A percentile compares a stretch with the other conserved stretches of the same genome.
Conservation (phyloP, 2,888 invertebrate genomes). For the Parasteatoda lunata region DNA sequence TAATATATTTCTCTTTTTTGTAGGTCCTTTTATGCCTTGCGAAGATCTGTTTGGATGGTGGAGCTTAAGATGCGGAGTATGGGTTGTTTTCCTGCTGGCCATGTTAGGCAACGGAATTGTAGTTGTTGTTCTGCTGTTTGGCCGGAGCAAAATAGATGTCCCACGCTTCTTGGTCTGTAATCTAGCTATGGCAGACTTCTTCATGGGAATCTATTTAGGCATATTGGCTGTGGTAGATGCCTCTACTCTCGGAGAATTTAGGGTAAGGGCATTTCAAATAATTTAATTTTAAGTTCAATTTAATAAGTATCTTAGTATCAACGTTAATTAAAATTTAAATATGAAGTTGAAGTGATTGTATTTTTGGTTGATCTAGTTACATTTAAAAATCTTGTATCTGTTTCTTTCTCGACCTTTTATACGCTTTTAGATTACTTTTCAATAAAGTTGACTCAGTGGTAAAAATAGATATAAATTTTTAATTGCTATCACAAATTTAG, state of each 20-base stretch:
- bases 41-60: slow-evolving; percentile 98
- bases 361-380: too few species aligned
- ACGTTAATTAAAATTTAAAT: not conserved
- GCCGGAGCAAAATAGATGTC: slow-evolving; percentile 95
- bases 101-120: slow-evolving; percentile 97
- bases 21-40: slow-evolving; percentile 95
- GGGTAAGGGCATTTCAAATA: slow-evolving; percentile 73
- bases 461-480: too few species aligned
- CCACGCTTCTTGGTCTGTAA: slow-evolving; percentile 97
- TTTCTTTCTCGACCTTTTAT: not conserved
- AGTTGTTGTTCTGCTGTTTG: slow-evolving; percentile 92
- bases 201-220: slow-evolving; percentile 95
- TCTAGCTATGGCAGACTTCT: slow-evolving; percentile 96
- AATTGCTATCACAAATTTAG: too few species aligned
- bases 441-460: too few species aligned
- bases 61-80: slow-evolving; percentile 96
- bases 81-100: slow-evolving; percentile 96
- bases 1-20: not conserved
- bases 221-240: slow-evolving; percentile 96
- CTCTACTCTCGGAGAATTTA: slow-evolving; percentile 94
- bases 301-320: not conserved
- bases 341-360: not conserved
- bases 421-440: not conserved
- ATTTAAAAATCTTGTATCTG: too few species aligned
- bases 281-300: not conserved